Conservation (phyloP, 2,113 vertebrate species). For the Zosterops lateralis region DNA sequence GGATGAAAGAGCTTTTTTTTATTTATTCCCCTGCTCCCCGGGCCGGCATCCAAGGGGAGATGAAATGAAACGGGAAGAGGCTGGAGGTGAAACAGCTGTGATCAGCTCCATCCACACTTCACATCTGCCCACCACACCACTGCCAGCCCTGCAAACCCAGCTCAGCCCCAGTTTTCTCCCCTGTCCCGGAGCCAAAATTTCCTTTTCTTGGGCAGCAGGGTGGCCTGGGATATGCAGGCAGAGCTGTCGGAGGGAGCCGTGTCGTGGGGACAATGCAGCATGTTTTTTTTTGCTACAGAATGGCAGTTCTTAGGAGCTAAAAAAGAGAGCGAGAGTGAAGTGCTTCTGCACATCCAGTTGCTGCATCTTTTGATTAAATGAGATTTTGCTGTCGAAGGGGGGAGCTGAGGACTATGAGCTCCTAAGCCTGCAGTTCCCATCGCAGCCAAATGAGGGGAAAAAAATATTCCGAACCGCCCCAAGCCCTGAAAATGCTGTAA, state of each 20-base stretch:
- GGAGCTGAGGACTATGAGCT: constrained; percentile 29
- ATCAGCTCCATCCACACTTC: background rate
- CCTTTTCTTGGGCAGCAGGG: rapidly evolving
- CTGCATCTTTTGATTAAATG: constrained; percentile 40
- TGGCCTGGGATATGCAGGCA: background rate
- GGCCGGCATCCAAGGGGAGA: constrained; percentile 31
- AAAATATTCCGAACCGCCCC: background rate
- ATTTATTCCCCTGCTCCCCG: background rate
- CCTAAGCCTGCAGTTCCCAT: background rate
- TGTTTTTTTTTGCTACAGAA: constrained; percentile 56
- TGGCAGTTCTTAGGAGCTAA: constrained; percentile 38
- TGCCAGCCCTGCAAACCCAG: background rate
- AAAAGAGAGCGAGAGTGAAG: background rate
- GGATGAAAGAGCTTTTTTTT: constrained; percentile 45
- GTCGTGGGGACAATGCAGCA: background rate
- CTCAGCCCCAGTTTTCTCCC: background rate
- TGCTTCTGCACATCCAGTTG: constrained; percentile 18
- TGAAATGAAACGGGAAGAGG: constrained; percentile 48
- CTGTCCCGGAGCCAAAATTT: background rate
- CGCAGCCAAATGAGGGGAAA: background rate
- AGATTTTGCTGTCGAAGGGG: constrained; percentile 21
- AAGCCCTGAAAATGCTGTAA: background rate
- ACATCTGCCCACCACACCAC: background rate
- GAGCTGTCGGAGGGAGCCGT: background rate
- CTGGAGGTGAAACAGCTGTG: constrained; percentile 52